Evolutionary conservation across 2,797 vertebrate species (phyloP).

Genomic region (Syncerus caffer): DNA sequence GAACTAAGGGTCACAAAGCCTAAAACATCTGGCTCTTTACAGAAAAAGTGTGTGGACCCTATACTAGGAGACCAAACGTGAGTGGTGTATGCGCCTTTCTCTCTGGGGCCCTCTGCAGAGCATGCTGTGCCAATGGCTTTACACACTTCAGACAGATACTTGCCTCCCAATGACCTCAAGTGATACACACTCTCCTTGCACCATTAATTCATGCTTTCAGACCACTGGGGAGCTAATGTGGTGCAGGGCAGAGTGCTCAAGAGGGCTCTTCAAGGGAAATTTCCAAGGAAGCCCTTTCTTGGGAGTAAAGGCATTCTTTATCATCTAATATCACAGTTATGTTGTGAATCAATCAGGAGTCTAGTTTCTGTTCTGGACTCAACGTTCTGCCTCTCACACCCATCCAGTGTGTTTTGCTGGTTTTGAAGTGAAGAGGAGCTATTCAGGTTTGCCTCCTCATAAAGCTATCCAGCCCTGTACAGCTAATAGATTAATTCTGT

Average conservation of each 20-base stretch:
- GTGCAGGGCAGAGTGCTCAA: neutral
- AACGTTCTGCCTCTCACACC: neutral
- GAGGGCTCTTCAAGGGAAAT: constrained; percentile 39
- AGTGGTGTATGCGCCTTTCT: fast-evolving
- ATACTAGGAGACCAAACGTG: neutral
- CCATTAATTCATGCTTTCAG: neutral
- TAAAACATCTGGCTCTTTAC: neutral
- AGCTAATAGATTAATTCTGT: neutral
- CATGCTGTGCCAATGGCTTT: neutral
- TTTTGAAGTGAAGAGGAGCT: constrained; percentile 42
- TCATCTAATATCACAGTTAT: constrained; percentile 65
- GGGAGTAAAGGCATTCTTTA: constrained; percentile 61
- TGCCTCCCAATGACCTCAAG: neutral
- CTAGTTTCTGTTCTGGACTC: neutral
- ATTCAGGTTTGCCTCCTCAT: constrained; percentile 30
- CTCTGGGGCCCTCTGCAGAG: neutral
- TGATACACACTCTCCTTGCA: neutral
- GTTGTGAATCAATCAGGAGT: constrained; percentile 53
- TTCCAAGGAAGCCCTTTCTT: constrained; percentile 55
- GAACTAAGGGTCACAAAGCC: neutral
- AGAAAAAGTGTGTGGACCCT: neutral
- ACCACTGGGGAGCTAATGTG: constrained; percentile 32
- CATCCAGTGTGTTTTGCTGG: neutral
- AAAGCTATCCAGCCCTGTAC: neutral
- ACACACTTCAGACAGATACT: neutral